These are phyloP conservation scores for Cherax destructor DNA, from an alignment of 1,140 invertebrate species.

Conservation along the genomic window DNA sequence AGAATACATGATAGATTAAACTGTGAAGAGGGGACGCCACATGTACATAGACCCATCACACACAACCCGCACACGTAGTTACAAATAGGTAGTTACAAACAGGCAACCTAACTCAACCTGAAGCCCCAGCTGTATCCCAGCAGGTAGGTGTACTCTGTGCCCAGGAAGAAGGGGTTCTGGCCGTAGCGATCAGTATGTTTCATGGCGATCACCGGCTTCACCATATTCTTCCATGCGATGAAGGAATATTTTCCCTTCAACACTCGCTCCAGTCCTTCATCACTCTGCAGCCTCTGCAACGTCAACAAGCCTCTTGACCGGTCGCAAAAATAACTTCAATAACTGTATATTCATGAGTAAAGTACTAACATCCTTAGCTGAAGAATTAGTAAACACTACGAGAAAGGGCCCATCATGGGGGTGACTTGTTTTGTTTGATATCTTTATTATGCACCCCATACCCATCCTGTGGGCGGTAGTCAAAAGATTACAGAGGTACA, in stretches of 20 bases:
- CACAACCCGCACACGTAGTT: too few relatives aligned
- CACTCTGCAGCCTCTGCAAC: background rate
- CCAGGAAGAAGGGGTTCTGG: background rate
- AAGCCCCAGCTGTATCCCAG: conserved; percentile 13
- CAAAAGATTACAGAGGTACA: too few relatives aligned
- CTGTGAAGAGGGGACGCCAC: too few relatives aligned
- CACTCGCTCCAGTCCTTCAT: background rate
- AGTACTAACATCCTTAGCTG: too few relatives aligned
- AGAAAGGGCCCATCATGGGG: background rate
- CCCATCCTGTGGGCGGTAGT: too few relatives aligned
- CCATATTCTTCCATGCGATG: conserved; percentile 1
- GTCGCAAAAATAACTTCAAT: background rate
- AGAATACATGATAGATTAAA: too few relatives aligned
- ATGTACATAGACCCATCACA: too few relatives aligned
- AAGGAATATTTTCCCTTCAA: conserved; percentile 2
- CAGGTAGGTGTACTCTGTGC: background rate
- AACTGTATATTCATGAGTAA: background rate
- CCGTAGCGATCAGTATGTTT: background rate
- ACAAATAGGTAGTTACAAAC: too few relatives aligned
- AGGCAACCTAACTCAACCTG: background rate
- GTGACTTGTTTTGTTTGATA: background rate
- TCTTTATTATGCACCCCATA: too few relatives aligned
- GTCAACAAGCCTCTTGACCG: background rate
- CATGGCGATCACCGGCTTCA: background rate
- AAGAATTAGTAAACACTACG: too few relatives aligned